Conservation (phyloP, 2,113 vertebrate genomes). For the Rostratula benghalensis region DNA sequence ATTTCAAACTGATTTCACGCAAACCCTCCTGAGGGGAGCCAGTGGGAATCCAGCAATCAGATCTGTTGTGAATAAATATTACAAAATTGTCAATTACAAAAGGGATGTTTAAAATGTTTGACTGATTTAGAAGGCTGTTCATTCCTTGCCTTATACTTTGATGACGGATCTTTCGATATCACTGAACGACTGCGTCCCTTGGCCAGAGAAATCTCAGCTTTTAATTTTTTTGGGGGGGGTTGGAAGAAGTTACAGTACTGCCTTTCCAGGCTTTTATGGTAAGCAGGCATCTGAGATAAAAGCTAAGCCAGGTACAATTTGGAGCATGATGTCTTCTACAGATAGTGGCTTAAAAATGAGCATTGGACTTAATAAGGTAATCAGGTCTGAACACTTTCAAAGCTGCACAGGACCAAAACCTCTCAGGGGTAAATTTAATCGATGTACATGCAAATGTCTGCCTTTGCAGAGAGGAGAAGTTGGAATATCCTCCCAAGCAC, state of each 20-base stretch:
- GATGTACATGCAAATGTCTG: background rate
- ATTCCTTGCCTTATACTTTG: slow-evolving; percentile 35
- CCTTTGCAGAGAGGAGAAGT: background rate
- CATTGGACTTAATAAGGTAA: background rate
- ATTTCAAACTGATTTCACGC: slow-evolving; percentile 99
- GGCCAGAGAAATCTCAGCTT: slow-evolving; percentile 8
- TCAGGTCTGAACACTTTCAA: background rate
- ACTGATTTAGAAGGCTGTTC: slow-evolving; percentile 77
- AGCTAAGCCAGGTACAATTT: slow-evolving; percentile 53
- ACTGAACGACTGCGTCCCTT: slow-evolving; percentile 33
- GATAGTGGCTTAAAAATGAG: slow-evolving; percentile 46
- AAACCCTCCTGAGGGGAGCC: slow-evolving; percentile 88
- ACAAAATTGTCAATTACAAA: slow-evolving; percentile 99
- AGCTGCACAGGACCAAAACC: background rate
- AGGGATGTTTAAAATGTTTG: slow-evolving; percentile 92
- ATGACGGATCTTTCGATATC: slow-evolving; percentile 49
- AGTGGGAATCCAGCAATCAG: slow-evolving; percentile 84
- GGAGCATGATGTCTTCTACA: slow-evolving; percentile 27
- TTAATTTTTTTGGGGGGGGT: background rate
- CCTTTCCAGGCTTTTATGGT: slow-evolving; percentile 10
- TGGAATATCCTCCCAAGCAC: background rate
- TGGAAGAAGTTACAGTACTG: background rate
- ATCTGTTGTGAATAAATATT: slow-evolving; percentile 98
- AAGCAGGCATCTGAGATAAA: slow-evolving; percentile 37
- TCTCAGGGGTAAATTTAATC: slow-evolving; percentile 23